phyloP scores from a whole-genome alignment of 2,797 vertebrate genomes.

The Prionace glauca region DNA sequence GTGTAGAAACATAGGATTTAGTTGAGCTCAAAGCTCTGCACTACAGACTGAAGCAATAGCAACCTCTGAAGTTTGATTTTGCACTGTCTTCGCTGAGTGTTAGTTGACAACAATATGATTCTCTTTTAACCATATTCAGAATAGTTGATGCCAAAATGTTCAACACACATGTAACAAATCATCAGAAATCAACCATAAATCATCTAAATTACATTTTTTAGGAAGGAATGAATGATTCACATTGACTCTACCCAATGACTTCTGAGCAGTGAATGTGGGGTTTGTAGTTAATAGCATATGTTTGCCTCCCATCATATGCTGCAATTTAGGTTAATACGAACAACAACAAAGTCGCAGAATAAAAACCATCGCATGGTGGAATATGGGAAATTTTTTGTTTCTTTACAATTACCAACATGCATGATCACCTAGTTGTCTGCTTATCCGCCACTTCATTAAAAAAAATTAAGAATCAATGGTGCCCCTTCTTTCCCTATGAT shows the following conservation, averaged over 20 bases:
- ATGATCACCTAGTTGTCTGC: neutral
- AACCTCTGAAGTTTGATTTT: neutral
- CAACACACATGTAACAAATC: constrained; percentile 25
- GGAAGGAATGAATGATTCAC: constrained; percentile 29
- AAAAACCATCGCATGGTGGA: constrained; percentile 15
- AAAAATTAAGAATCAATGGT: neutral
- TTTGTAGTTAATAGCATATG: constrained; percentile 30
- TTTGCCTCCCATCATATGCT: constrained; percentile 20
- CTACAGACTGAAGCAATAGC: neutral
- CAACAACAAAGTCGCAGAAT: constrained; percentile 12
- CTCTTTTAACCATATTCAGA: neutral
- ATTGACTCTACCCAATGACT: constrained; percentile 5
- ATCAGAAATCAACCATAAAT: neutral
- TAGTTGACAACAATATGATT: neutral
- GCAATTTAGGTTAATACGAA: constrained; percentile 28
- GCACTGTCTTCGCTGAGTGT: neutral
- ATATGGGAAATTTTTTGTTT: neutral
- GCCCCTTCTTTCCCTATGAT: neutral
- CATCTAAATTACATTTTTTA: constrained; percentile 29
- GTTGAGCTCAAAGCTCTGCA: neutral
- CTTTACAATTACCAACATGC: neutral
- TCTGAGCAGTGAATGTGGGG: neutral
- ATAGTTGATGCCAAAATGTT: neutral
- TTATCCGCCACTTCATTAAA: neutral
- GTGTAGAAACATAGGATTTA: no score